phyloP scores from a whole-genome alignment of 37 sponge, comb jelly and placozoan genomes.

The Cliona cf. orientalis region DNA sequence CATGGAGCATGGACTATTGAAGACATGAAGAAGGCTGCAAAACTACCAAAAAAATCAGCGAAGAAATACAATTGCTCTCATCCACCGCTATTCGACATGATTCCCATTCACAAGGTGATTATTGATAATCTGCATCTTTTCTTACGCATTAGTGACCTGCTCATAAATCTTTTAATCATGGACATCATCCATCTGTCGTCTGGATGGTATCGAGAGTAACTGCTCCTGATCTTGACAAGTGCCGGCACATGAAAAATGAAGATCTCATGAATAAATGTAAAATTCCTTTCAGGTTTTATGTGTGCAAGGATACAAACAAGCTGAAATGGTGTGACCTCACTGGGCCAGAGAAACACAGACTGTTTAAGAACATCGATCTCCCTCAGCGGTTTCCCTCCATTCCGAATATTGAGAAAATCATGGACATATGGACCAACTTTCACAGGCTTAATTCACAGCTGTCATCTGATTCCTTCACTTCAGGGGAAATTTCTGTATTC shows the following conservation, averaged over 20 bases:
- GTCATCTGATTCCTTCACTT: too few relatives aligned
- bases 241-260: not conserved
- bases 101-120: conserved; percentile 12
- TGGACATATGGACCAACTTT: not conserved
- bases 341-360: conserved; percentile 24
- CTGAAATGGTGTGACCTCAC: conserved; percentile 23
- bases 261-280: not conserved
- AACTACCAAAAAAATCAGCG: not conserved
- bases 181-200: not conserved
- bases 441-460: not conserved
- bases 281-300: conserved; percentile 6
- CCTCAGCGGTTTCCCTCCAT: not conserved
- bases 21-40: not conserved
- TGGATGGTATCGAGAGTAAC: not conserved
- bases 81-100: not conserved
- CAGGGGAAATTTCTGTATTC: too few relatives aligned
- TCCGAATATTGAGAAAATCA: not conserved
- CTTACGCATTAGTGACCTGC: conserved; percentile 7
- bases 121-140: conserved; percentile 7
- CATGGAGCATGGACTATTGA: conserved; percentile 9
- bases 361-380: conserved; percentile 17
- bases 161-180: conserved; percentile 11
- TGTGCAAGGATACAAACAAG: conserved; percentile 2
- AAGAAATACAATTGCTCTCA: not conserved
- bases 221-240: not conserved